Conservation (phyloP, 2,797 vertebrate genomes). For the Onychomys torridus region DNA sequence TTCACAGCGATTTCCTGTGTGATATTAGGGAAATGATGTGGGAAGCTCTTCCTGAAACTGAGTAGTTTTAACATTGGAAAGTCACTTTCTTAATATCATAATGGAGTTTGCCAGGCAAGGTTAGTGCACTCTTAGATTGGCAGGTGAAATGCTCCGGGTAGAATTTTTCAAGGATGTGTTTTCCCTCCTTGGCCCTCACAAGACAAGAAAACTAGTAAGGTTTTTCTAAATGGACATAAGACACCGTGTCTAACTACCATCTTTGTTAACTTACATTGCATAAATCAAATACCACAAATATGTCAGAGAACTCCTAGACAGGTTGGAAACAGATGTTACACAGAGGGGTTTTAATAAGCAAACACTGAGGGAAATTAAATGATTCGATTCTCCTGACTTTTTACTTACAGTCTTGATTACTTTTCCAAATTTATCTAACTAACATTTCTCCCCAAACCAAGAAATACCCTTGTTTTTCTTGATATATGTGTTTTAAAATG, state of each 20-base stretch:
- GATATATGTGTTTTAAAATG: not conserved
- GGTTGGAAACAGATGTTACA: conserved; percentile 6
- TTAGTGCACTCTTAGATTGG: not conserved
- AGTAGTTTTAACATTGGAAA: not conserved
- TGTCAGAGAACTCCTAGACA: not conserved
- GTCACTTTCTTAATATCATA: conserved; percentile 1
- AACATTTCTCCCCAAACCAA: not conserved
- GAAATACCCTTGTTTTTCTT: not conserved
- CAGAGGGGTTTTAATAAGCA: not conserved
- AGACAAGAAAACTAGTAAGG: not conserved
- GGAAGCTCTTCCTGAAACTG: conserved; percentile 1
- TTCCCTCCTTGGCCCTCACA: not conserved
- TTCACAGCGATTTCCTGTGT: not conserved
- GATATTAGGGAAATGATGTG: not conserved
- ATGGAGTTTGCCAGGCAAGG: not conserved
- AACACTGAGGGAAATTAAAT: not conserved
- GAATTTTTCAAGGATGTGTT: not conserved
- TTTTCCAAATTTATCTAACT: not conserved
- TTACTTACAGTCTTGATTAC: conserved; percentile 17
- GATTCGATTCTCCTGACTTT: not conserved
- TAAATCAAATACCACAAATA: not conserved
- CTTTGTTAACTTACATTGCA: not conserved
- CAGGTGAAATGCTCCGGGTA: not conserved
- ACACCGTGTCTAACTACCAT: not conserved
- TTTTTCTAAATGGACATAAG: not conserved